Evolutionary conservation across 2,113 vertebrate species (phyloP), one percentile per base, ranked within the genome.

Genomic region (Mormoops blainvillei): DNA sequence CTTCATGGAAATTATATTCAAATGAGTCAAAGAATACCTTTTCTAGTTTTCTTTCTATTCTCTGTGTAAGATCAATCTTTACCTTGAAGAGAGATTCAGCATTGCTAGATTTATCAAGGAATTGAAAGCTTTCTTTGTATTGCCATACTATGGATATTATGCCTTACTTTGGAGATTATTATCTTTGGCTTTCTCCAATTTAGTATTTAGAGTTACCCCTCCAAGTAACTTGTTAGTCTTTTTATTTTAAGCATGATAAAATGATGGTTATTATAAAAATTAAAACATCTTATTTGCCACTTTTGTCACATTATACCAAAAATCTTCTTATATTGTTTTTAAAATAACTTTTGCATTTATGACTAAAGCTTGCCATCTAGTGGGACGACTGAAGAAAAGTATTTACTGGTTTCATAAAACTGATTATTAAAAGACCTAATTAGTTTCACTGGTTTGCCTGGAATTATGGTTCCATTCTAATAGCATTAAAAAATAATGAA

Each of bases 311-410:
- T 94, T 97, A 0, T 24, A 56, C 96, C 70, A 96, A 87, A 97
- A 80, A 73, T 67, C 0, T 81, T 33, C 91, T 80, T 85, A 67
- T 54, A 52, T 61, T 67, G 41, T 95, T 97, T 96, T 91, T 26
- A 67, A 1, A 74, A 3, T 50, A 26, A 1, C 31, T 97, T 91
- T 48, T 95, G 8, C 76, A 97, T 98, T 98, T 96, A 92, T 98
- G 94, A 97, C 93, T 98, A 97, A 98, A 98, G 95, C 63, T 26
- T 98, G 97, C 98, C 98, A 98, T 98, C 98, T 98, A 98, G 98
- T 97, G 98, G 94, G 19, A 10, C 96, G 61, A 11, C 11, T 89
- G 0, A 10, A 63, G 45, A 16, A 81, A 89, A n/a, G 94, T 92
- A 76, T 24, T 2, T 73, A 41, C 11, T 90, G 14, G 1, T 67